A percentile compares a stretch with the other conserved stretches of the same genome.
These are phyloP conservation scores for Protobothrops mucrosquamatus DNA, from an alignment of 2,113 vertebrate species.

Conservation along the genomic window DNA sequence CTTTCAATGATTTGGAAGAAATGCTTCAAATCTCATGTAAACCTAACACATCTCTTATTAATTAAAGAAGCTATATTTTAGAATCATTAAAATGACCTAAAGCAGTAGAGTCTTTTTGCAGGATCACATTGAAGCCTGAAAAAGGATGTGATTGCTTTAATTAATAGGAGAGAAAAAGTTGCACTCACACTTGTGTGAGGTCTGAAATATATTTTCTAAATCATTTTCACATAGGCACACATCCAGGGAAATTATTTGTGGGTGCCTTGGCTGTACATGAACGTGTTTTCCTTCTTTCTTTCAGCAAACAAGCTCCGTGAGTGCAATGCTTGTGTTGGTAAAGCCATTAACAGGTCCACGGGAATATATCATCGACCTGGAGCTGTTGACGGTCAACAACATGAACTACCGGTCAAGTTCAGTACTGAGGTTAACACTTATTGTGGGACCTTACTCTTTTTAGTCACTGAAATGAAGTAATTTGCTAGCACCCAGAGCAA, in stretches of 20 bases:
- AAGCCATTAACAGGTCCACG: slow-evolving; percentile 87
- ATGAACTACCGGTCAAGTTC: slow-evolving; percentile 93
- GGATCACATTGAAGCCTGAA: neutral
- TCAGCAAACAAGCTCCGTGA: slow-evolving; percentile 89
- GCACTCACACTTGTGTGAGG: neutral
- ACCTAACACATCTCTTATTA: neutral
- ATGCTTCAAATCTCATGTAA: neutral
- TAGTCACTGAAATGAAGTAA: slow-evolving; percentile 55
- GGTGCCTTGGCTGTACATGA: neutral
- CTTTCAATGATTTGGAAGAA: neutral
- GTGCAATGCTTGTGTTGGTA: slow-evolving; percentile 94
- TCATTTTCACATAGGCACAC: neutral
- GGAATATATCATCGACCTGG: slow-evolving; percentile 93
- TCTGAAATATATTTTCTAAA: neutral
- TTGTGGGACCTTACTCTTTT: slow-evolving; percentile 92
- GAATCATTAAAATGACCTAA: neutral
- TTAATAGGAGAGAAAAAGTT: neutral
- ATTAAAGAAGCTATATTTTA: neutral
- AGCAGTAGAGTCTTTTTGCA: neutral
- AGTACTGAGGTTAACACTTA: slow-evolving; percentile 90
- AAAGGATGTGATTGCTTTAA: neutral
- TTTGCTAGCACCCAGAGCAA: slow-evolving; percentile 55
- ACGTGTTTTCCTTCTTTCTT: slow-evolving; percentile 39
- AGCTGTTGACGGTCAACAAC: slow-evolving; percentile 94
- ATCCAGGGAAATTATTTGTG: neutral